Evolutionary conservation across 2,797 vertebrate genomes (phyloP), one percentile per base, ranked within the genome.

Genomic region (Ciconia nigra): DNA sequence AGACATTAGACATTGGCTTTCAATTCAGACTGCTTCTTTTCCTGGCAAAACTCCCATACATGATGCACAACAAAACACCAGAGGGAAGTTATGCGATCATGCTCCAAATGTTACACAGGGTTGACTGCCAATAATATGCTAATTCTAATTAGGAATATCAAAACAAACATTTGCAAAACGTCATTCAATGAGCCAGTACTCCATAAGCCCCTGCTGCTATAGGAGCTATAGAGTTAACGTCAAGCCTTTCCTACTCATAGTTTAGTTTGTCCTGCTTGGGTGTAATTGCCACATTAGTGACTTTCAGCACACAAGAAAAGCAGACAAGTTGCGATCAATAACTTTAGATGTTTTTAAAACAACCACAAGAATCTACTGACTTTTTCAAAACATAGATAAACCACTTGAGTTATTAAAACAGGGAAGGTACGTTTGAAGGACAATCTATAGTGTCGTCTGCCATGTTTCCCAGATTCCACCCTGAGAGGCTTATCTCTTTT

Each of bases 141-240:
- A 87, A 91, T 94, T 85, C 52, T 86, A 96, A 93, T 69, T 79
- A 86, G 35, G n/a, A 90, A 89, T 86, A 86, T 79, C 58, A 96
- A 93, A 92, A 44, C 57, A 96, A 95, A 92, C 26, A 74, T 83
- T 97, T 90, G 13, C 52, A 90, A 94, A 89, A 88, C 4, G 9
- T 72, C 49, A 42, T 80, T 95, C 59, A 85, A 3, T 62, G 17
- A 94, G 33, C 44, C 67, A 81, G 39, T 47, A 21, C 26, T 73
- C 79, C 35, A 20, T n/a, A 46, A 89, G 10, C 17, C 49, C 24
- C 35, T 61, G 49, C 35, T 85, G 58, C 10, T 66, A 46, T 71
- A 52, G 67, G 57, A 83, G 24, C 37, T 58, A 35, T 2, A 61
- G 16, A 83, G 54, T 51, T 90, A 52, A 86, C 46, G 28, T 28